A percentile compares a stretch with the other conserved stretches of the same genome.
Evolutionary conservation across 2,113 vertebrate genomes (phyloP).

Genomic region (Otocyon megalotis): DNA sequence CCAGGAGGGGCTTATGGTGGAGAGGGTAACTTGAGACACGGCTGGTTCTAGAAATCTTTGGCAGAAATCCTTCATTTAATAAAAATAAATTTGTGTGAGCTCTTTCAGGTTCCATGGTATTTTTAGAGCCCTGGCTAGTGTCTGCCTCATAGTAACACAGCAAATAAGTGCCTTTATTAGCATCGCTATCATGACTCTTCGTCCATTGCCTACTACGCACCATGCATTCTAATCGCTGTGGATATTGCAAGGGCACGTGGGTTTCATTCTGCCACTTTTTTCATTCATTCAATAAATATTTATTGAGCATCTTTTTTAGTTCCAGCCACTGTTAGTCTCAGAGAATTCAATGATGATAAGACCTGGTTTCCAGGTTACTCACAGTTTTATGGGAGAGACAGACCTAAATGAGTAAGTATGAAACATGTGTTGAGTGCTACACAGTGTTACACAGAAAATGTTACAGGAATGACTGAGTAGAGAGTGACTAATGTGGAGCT

Average conservation of each 20-base stretch:
- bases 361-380: not conserved
- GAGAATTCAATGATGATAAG: not conserved
- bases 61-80: not conserved
- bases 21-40: not conserved
- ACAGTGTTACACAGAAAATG: not conserved
- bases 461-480: not conserved
- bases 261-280: not conserved
- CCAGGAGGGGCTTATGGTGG: not conserved
- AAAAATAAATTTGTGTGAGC: not conserved
- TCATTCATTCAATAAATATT: not conserved
- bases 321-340: not conserved
- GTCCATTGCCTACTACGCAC: fast-evolving
- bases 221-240: not conserved
- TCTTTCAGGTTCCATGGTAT: not conserved
- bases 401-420: not conserved
- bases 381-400: not conserved
- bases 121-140: not conserved
- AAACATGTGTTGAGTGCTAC: not conserved
- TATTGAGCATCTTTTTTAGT: not conserved
- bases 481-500: not conserved
- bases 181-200: not conserved
- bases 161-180: not conserved
- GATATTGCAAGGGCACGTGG: not conserved
- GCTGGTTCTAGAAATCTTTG: not conserved
- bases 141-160: not conserved